Evolutionary conservation across 2,113 vertebrate genomes (phyloP).

Genomic region (Leucoraja erinaceus): DNA sequence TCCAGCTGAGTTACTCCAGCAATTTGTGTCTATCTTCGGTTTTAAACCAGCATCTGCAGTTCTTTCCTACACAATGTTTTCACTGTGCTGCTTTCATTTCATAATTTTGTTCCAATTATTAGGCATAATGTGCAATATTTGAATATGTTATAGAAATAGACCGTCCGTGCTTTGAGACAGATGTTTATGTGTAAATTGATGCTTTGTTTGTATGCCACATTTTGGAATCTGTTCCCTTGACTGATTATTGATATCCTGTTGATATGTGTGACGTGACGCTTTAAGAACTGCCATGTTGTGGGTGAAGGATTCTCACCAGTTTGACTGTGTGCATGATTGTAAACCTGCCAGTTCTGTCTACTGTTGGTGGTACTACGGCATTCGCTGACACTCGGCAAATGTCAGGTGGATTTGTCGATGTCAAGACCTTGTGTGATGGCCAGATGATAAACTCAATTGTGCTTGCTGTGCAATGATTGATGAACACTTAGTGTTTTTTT

Average conservation of each 20-base stretch:
- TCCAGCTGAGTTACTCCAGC: no score
- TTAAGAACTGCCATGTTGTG: neutral
- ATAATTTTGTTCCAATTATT: neutral
- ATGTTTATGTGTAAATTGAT: neutral
- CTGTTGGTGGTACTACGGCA: neutral
- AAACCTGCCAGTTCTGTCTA: slow-evolving; percentile 28
- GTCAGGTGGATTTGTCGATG: slow-evolving; percentile 3
- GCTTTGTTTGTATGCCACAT: neutral
- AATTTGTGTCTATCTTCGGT: no score
- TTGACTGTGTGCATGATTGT: neutral
- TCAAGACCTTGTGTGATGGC: slow-evolving; percentile 5
- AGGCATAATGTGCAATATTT: neutral
- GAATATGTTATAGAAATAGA: neutral
- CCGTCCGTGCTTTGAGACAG: neutral
- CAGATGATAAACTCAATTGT: slow-evolving; percentile 20
- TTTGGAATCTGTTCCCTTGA: neutral
- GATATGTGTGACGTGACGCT: neutral
- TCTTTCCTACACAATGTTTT: neutral
- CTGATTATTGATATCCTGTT: slow-evolving; percentile 1
- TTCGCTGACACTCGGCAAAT: slow-evolving; percentile 29
- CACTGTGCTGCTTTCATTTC: neutral
- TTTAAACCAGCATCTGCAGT: no score
- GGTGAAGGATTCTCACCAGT: neutral
- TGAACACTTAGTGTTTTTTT: neutral
- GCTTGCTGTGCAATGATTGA: neutral